phyloP scores from a whole-genome alignment of 2,888 invertebrate genomes.

The Osedax fenrisi region DNA sequence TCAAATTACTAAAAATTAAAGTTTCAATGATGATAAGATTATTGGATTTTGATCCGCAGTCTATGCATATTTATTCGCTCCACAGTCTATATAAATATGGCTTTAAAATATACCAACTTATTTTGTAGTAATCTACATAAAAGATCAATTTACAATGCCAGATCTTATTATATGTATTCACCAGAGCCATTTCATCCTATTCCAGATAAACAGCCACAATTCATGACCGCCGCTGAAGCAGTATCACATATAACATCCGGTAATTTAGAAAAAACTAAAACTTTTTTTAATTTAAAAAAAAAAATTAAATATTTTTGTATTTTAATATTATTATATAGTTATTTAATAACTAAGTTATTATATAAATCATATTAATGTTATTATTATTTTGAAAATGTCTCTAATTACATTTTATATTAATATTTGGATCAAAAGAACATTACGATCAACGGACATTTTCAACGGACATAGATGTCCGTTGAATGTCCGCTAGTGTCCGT shows the following conservation, averaged over 20 bases:
- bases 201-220: conserved; percentile 59
- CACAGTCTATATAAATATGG: too few relatives aligned
- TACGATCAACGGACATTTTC: too few relatives aligned
- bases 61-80: too few relatives aligned
- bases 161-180: conserved; percentile 65
- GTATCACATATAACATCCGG: conserved; percentile 70
- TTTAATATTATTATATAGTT: not conserved
- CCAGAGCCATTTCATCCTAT: conserved; percentile 70
- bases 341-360: not conserved
- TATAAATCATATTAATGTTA: not conserved
- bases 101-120: not conserved
- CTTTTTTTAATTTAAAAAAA: not conserved
- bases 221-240: conserved; percentile 63
- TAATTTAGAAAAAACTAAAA: conserved; percentile 48
- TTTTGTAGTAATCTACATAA: not conserved
- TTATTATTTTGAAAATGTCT: too few relatives aligned
- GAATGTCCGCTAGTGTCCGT: too few relatives aligned
- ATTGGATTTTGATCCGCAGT: too few relatives aligned
- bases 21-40: too few relatives aligned
- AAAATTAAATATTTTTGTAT: not conserved
- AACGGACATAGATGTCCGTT: too few relatives aligned
- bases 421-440: too few relatives aligned
- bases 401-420: too few relatives aligned
- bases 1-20: too few relatives aligned
- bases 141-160: not conserved